Evolutionary conservation across 2,888 invertebrate species (phyloP), one percentile per base, ranked within the genome.

Genomic region (Drosophila paracracens): DNA sequence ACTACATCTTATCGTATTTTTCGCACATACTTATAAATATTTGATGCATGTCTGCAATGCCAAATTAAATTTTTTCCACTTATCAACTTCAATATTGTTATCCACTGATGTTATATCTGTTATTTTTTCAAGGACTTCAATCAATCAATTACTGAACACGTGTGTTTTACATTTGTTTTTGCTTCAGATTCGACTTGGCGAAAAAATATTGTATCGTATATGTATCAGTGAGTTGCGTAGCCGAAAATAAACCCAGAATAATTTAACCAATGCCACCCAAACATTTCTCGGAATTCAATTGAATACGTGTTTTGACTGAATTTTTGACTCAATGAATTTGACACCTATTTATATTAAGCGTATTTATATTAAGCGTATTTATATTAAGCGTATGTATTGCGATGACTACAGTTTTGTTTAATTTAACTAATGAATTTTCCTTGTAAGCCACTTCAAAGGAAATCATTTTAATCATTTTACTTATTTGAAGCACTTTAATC

Each of bases 81-180:
- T 1, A 18, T 25, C n/a, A 58, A 48, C 56, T 35, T 35, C 4
- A 58, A 58, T 38, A 33, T 48, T 52, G 35, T 33, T 54, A 40
- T 61, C 27, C 46, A 16, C 16, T 25, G 16, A 5, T 43, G 21
- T 13, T 40, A 29, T 58, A 79, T 70, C 81, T 88, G 83, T 65
- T 89, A 58, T 68, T 65, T 65, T 74, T 57, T 59, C 61, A 74
- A 70, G 66, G 74, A 48, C 70, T 72, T 63, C 67, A 79, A 82
- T 85, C 86, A 79, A 85, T 80, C 82, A 83, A 82, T 79, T 79
- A 81, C 54, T 70, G 57, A 76, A 79, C 83, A 88, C 73, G 79
- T 85, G 72, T 56, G 73, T 59, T 54, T 66, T 60, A 74, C 77
- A 74, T 77, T 57, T 66, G 59, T 69, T 66, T 60, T 48, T 48